A percentile compares a stretch with the other conserved stretches of the same genome.
phyloP scores from a whole-genome alignment of 2,888 invertebrate species.

The Diarsia brunnea region DNA sequence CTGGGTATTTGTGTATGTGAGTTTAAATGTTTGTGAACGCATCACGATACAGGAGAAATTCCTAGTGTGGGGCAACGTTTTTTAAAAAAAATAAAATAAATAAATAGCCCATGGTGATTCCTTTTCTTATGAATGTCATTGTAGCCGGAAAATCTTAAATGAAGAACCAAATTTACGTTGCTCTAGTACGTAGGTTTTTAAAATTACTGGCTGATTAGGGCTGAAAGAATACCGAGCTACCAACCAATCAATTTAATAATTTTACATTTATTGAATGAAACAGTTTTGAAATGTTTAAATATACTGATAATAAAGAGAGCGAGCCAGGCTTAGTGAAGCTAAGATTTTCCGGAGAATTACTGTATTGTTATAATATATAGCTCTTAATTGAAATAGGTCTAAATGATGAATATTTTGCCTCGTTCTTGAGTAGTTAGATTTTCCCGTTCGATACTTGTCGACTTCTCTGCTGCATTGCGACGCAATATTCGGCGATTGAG shows the following conservation, averaged over 20 bases:
- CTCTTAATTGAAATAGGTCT: conserved; percentile 32
- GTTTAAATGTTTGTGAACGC: too few relatives aligned
- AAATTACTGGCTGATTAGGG: too few relatives aligned
- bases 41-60: too few relatives aligned
- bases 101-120: too few relatives aligned
- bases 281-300: neutral
- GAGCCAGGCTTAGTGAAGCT: neutral
- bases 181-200: too few relatives aligned
- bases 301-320: neutral
- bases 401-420: conserved; percentile 39
- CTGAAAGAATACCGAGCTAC: too few relatives aligned
- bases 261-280: neutral
- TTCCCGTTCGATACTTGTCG: conserved; percentile 6
- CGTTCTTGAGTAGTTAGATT: conserved; percentile 14
- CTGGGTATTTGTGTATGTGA: too few relatives aligned
- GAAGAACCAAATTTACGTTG: too few relatives aligned
- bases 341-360: conserved; percentile 8
- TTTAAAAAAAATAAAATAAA: too few relatives aligned
- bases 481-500: conserved; percentile 46
- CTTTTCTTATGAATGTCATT: too few relatives aligned
- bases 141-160: too few relatives aligned
- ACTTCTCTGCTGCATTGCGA: conserved; percentile 33
- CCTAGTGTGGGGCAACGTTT: too few relatives aligned
- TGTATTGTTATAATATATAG: neutral
- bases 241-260: neutral